Evolutionary conservation across 1,140 invertebrate species (phyloP).

Genomic region (Drosophila albomicans): DNA sequence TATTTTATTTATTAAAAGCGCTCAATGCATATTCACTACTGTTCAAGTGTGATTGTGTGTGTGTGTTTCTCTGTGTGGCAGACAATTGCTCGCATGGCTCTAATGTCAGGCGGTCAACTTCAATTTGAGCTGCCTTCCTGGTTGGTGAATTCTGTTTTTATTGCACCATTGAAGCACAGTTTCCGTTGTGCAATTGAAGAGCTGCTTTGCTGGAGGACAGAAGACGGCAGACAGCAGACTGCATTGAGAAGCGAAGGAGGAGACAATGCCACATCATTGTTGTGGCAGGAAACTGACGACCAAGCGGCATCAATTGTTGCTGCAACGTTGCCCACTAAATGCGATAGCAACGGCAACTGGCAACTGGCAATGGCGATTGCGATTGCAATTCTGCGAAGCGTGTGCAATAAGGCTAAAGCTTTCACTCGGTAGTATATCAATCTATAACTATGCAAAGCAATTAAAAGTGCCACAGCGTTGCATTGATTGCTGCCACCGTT

Average conservation of each 20-base stretch:
- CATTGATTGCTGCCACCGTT: conserved; percentile 32
- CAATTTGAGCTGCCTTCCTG: conserved; percentile 50
- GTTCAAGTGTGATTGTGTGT: not conserved
- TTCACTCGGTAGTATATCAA: conserved; percentile 6
- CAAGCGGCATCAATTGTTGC: conserved; percentile 42
- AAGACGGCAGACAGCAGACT: conserved; percentile 2
- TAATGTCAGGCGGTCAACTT: conserved; percentile 50
- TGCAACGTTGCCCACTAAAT: conserved; percentile 22
- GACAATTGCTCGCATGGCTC: conserved; percentile 36
- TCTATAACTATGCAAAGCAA: conserved; percentile 54
- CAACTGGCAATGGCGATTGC: conserved; percentile 4
- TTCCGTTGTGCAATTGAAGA: conserved; percentile 31
- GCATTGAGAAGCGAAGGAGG: not conserved
- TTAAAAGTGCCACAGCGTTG: conserved; percentile 53
- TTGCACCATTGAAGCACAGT: conserved; percentile 30
- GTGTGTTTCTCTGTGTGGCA: not conserved
- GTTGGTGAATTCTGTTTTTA: conserved; percentile 44
- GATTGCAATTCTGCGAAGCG: conserved; percentile 10
- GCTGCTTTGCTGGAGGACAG: conserved; percentile 9
- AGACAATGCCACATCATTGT: conserved; percentile 41
- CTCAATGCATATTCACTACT: conserved; percentile 31
- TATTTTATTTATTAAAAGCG: conserved; percentile 66
- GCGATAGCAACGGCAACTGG: conserved; percentile 15
- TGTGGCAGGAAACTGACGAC: conserved; percentile 45
- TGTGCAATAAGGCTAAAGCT: conserved; percentile 23